These are phyloP conservation scores for Perdix hodgsoniae DNA, from an alignment of 2,797 vertebrate species.

Conservation along the genomic window DNA sequence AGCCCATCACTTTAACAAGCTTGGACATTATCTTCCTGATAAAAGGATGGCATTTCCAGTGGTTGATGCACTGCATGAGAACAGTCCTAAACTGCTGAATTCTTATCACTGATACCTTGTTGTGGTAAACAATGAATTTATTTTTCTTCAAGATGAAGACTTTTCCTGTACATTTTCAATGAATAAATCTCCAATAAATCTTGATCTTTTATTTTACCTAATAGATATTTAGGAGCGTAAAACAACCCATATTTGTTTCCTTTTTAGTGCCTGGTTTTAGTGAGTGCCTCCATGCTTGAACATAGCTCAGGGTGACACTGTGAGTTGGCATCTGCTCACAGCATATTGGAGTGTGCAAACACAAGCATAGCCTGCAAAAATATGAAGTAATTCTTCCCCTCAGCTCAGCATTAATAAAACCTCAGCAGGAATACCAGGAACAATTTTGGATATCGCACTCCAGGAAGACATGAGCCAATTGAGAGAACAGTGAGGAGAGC, in stretches of 20 bases:
- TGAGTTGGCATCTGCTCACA: slow-evolving; percentile 47
- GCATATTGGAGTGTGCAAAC: background rate
- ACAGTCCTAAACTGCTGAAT: background rate
- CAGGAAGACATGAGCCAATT: background rate
- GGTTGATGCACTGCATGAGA: background rate
- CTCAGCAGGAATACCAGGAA: background rate
- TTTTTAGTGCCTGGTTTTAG: background rate
- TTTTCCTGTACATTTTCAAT: background rate
- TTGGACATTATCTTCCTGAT: background rate
- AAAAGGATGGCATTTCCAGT: background rate
- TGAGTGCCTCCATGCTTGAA: background rate
- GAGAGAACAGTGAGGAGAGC: slow-evolving; percentile 20
- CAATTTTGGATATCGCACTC: background rate
- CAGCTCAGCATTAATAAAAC: background rate
- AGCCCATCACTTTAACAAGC: background rate
- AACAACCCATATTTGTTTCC: background rate
- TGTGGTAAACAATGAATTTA: background rate
- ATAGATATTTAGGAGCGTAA: background rate
- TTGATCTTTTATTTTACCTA: background rate
- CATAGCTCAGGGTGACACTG: slow-evolving; percentile 8
- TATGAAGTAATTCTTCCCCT: background rate
- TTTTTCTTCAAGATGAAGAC: background rate
- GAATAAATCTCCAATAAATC: background rate
- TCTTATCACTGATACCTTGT: background rate
- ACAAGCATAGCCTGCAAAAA: slow-evolving; percentile 5